These are phyloP conservation scores for Oreortyx pictus DNA, from an alignment of 2,797 vertebrate species.

Conservation along the genomic window DNA sequence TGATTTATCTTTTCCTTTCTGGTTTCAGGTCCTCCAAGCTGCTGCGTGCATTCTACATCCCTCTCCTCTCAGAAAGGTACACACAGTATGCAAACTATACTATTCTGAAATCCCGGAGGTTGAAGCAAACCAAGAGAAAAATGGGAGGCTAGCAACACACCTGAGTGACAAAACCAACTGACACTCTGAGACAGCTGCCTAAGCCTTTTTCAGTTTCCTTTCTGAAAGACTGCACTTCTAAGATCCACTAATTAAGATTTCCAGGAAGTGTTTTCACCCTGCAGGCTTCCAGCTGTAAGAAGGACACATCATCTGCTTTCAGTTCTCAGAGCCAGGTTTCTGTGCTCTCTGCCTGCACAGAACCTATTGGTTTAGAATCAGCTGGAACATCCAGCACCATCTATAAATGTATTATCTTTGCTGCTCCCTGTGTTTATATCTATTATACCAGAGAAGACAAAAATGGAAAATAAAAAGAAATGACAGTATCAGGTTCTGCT, in stretches of 20 bases:
- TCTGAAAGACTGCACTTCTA: not conserved
- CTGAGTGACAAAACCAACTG: conserved; percentile 41
- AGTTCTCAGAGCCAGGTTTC: not conserved
- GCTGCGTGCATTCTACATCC: conserved; percentile 92
- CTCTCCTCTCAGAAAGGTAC: conserved; percentile 90
- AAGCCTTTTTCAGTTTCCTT: not conserved
- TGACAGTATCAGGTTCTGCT: not conserved
- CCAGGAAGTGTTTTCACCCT: not conserved
- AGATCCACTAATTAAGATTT: conserved; percentile 21
- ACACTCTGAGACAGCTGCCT: not conserved
- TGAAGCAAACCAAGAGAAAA: conserved; percentile 85
- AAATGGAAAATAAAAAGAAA: not conserved
- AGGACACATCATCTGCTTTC: not conserved
- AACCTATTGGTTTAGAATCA: not conserved
- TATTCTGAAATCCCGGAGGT: conserved; percentile 90
- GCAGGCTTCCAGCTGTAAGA: conserved; percentile 19
- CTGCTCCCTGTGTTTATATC: conserved; percentile 35
- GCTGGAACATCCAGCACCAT: not conserved
- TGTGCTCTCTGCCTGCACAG: conserved; percentile 31
- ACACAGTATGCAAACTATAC: conserved; percentile 90
- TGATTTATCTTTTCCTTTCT: not conserved
- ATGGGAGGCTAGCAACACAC: conserved; percentile 70
- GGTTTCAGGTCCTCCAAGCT: conserved; percentile 88
- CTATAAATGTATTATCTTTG: not conserved
- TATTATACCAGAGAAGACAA: conserved; percentile 45